Evolutionary conservation across 2,888 invertebrate species (phyloP), one percentile per base, ranked within the genome.

Genomic region (Neoscelio sp.): DNA sequence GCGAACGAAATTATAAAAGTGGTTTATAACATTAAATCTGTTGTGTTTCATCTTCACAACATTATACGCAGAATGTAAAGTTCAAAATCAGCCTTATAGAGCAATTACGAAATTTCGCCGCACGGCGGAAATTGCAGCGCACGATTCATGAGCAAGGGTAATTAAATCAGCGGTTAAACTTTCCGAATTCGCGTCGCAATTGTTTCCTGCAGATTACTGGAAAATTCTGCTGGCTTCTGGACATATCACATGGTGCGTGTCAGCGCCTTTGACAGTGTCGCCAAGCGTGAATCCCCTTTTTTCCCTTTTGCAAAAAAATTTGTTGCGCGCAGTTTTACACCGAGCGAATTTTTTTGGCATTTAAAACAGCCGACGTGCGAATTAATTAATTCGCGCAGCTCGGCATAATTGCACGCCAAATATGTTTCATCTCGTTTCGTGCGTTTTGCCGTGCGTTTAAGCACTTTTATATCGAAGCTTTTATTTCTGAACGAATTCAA

Each of bases 131-230:
- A 80, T 80, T 80, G 73, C 79, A 64, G 60, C 48, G 64, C 68
- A 67, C 73, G 78, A 68, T 78, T 78, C 65, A 78, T 76, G 65
- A 76, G 73, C 73, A 73, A 76, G 73, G 56, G 68, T 78, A 76
- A 78, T 82, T 78, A 78, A 74, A 78, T 64, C 50, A 70, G 68
- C 56, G 70, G 65, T 75, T 62, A 50, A 78, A 77, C 80, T 78
- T 81, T 80, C 65, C 64, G 64, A 81, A 80, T 80, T 52, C 68
- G 60, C 78, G 23, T 67, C 38, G 65, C 80, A 64, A 76, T 78
- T 80, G 80, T 81, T 80, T 67, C 76, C 75, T 54, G 75, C 68
- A 42, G 71, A 81, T 75, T 62, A 77, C 58, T 73, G 73, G 50
- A 60, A 67, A 75, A 76, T 76, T 65, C 40, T 30, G 23, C 44